A percentile compares a stretch with the other conserved stretches of the same genome.
Conservation (phyloP, 2,888 invertebrate species). For the Drosophila helvetica region DNA sequence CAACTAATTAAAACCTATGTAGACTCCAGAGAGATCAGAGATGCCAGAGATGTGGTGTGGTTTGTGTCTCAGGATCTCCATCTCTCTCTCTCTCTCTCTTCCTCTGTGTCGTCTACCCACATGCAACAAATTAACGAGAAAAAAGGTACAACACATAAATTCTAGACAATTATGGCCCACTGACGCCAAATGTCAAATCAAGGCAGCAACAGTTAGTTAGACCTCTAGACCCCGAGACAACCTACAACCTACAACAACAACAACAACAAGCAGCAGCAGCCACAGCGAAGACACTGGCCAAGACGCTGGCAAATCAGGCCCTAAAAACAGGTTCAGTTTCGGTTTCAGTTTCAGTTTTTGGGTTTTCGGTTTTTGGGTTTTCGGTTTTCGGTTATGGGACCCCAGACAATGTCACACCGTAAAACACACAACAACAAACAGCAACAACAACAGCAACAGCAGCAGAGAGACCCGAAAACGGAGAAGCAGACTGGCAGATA, state of each 20-base stretch:
- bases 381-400: neutral
- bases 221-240: conserved; percentile 64
- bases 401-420: conserved; percentile 75
- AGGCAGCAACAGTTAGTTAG: conserved; percentile 76
- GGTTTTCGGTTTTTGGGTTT: conserved; percentile 9
- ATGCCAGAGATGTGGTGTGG: neutral
- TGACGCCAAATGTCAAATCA: conserved; percentile 81
- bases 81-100: conserved; percentile 7
- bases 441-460: no score
- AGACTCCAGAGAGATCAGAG: neutral
- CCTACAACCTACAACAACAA: conserved; percentile 17
- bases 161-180: conserved; percentile 77
- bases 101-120: conserved; percentile 49
- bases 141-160: conserved; percentile 79
- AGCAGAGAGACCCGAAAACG: conserved; percentile 14
- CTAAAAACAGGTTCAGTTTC: conserved; percentile 75
- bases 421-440: conserved; percentile 52
- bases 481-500: no score
- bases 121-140: conserved; percentile 68
- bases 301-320: conserved; percentile 73
- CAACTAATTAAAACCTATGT: conserved; percentile 65
- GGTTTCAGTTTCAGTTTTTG: conserved; percentile 51
- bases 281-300: neutral
- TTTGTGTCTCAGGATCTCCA: conserved; percentile 32
- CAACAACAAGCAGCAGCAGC: neutral